phyloP scores from a whole-genome alignment of 1,140 invertebrate species.

The Neodiprion lecontei region DNA sequence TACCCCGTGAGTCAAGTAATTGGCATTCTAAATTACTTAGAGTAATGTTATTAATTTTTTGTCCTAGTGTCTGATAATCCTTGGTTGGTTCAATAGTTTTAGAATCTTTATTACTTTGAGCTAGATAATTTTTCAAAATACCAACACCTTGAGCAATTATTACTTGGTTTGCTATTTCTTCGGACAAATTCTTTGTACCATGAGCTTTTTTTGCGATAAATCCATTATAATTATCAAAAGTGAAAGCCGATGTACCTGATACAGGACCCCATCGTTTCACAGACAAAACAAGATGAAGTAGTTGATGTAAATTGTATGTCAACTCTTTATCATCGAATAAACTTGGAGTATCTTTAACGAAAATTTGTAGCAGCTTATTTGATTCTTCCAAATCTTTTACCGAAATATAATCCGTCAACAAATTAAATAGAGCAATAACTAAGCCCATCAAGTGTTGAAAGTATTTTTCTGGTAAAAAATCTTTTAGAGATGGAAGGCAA shows the following conservation, averaged over 20 bases:
- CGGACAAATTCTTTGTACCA: conserved; percentile 25
- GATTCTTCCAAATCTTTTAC: conserved; percentile 26
- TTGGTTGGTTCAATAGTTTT: no score
- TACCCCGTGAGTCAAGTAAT: no score
- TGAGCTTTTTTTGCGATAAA: conserved; percentile 26
- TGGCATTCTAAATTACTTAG: no score
- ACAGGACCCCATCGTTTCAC: conserved; percentile 28
- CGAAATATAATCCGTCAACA: conserved; percentile 29
- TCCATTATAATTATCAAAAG: conserved; percentile 33
- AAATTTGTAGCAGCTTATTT: conserved; percentile 29
- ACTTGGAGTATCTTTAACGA: conserved; percentile 28
- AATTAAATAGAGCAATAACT: conserved; percentile 27
- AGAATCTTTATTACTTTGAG: no score
- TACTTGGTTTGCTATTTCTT: conserved; percentile 22
- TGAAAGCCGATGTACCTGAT: conserved; percentile 22
- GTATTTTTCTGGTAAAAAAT: conserved; percentile 32
- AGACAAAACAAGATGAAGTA: conserved; percentile 21
- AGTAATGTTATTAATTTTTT: no score
- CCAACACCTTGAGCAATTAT: not conserved
- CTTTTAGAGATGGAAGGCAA: conserved; percentile 24
- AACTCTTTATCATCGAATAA: conserved; percentile 28
- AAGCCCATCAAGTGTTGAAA: conserved; percentile 36
- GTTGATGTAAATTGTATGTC: conserved; percentile 31
- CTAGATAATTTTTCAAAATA: not conserved
- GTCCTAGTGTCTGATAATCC: no score